These are phyloP conservation scores for Pterois miles DNA, from an alignment of 2,797 vertebrate genomes.

Conservation along the genomic window DNA sequence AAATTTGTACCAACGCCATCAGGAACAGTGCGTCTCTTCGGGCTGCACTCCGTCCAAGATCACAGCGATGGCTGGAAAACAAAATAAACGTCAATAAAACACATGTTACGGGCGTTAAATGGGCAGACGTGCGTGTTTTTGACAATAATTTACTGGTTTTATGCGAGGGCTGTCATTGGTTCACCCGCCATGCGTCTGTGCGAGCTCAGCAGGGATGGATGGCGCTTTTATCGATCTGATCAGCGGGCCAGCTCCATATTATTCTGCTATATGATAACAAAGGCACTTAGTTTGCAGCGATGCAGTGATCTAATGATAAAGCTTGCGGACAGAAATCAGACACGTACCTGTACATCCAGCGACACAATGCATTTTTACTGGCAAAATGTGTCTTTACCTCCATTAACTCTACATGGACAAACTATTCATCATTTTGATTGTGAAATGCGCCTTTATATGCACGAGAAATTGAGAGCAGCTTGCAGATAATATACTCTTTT, in stretches of 20 bases:
- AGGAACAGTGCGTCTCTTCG: constrained; percentile 46
- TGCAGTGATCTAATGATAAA: not conserved
- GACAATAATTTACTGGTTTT: not conserved
- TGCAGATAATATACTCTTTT: not conserved
- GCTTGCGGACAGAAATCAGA: not conserved
- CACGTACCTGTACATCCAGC: no score
- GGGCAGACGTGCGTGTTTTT: not conserved
- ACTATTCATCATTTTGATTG: not conserved
- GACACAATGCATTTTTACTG: not conserved
- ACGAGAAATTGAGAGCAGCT: not conserved
- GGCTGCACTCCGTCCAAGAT: constrained; percentile 42
- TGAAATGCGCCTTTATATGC: not conserved
- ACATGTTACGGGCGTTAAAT: constrained; percentile 1
- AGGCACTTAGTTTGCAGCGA: constrained; percentile 50
- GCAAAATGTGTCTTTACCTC: not conserved
- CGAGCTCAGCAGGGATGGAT: constrained; percentile 42
- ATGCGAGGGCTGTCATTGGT: constrained; percentile 31
- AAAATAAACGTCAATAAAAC: constrained; percentile 48
- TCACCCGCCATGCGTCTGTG: constrained; percentile 41
- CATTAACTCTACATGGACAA: not conserved
- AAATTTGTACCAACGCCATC: constrained; percentile 54
- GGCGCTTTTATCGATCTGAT: constrained; percentile 66
- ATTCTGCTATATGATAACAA: constrained; percentile 65
- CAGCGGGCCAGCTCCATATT: constrained; percentile 53
- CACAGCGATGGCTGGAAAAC: constrained; percentile 56